phyloP scores from a whole-genome alignment of 1,140 invertebrate genomes.

The Neelides sp. region DNA sequence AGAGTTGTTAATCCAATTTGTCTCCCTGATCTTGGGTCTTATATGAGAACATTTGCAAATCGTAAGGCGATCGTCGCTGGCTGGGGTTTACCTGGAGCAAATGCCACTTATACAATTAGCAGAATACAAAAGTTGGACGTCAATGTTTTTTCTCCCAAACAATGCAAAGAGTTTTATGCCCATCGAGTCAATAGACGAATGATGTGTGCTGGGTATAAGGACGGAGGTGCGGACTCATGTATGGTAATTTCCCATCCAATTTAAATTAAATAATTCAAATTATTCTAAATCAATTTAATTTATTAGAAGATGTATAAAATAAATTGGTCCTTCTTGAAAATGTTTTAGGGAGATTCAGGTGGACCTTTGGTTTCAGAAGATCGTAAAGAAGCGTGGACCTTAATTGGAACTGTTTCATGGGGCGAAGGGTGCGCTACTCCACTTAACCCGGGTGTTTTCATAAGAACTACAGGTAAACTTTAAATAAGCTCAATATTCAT shows the following conservation, averaged over 20 bases:
- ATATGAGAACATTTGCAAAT: slow-evolving; percentile 14
- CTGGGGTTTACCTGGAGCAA: slow-evolving; percentile 10
- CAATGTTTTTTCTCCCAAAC: slow-evolving; percentile 16
- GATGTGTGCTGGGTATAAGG: slow-evolving; percentile 24
- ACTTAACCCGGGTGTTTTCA: slow-evolving; percentile 26
- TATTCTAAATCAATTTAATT: not conserved
- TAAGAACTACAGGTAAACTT: slow-evolving; percentile 20
- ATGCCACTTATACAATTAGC: slow-evolving; percentile 3
- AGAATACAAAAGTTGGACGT: slow-evolving; percentile 22
- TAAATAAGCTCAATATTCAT: not conserved
- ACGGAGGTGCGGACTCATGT: slow-evolving; percentile 23
- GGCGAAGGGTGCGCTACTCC: slow-evolving; percentile 24
- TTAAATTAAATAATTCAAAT: not conserved
- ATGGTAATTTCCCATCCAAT: slow-evolving; percentile 5
- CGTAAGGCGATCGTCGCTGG: slow-evolving; percentile 19
- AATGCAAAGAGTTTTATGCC: slow-evolving; percentile 22
- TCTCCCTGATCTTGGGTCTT: slow-evolving; percentile 15
- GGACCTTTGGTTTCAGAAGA: slow-evolving; percentile 21
- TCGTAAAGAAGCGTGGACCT: slow-evolving; percentile 16
- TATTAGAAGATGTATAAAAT: not conserved
- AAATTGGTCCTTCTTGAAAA: not conserved
- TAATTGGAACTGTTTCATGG: slow-evolving; percentile 25
- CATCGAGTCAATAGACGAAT: slow-evolving; percentile 22
- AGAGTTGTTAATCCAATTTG: slow-evolving; percentile 14
- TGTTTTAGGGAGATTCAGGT: slow-evolving; percentile 21